Conservation (phyloP, 2,113 vertebrate genomes). For the Lepisosteus oculatus region DNA sequence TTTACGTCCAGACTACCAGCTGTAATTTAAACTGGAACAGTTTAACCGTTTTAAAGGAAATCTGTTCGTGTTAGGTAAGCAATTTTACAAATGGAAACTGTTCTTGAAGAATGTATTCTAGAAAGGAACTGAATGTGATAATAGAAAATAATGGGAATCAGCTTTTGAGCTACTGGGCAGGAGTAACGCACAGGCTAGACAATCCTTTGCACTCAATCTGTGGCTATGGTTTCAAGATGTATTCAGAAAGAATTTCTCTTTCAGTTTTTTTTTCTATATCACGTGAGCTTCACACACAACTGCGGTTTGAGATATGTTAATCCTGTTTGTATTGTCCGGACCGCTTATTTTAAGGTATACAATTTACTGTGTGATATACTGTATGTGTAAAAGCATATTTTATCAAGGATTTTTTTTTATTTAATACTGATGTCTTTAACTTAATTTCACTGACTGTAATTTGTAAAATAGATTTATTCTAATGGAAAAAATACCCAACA, state of each 20-base stretch:
- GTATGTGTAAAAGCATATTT: neutral
- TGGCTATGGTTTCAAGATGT: neutral
- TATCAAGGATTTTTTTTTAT: too few relatives aligned
- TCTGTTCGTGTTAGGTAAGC: neutral
- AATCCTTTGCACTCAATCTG: neutral
- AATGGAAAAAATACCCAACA: too few relatives aligned
- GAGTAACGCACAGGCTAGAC: neutral
- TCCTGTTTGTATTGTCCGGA: neutral
- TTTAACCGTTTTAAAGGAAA: neutral
- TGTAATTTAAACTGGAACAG: neutral
- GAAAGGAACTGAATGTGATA: constrained; percentile 20
- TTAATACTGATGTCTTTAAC: too few relatives aligned
- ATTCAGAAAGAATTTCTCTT: neutral
- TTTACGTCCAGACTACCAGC: neutral
- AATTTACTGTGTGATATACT: too few relatives aligned
- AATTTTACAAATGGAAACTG: constrained; percentile 19
- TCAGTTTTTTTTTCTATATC: neutral
- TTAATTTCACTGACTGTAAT: too few relatives aligned
- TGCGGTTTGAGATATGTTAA: neutral
- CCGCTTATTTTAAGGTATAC: neutral
- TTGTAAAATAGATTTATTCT: too few relatives aligned
- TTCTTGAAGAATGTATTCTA: neutral
- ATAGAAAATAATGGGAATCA: constrained; percentile 41
- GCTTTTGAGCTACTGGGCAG: constrained; percentile 43
- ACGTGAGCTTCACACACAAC: neutral